A percentile compares a stretch with the other conserved stretches of the same genome.
Evolutionary conservation across 2,113 vertebrate species (phyloP).

Genomic region (Piaya cayana): DNA sequence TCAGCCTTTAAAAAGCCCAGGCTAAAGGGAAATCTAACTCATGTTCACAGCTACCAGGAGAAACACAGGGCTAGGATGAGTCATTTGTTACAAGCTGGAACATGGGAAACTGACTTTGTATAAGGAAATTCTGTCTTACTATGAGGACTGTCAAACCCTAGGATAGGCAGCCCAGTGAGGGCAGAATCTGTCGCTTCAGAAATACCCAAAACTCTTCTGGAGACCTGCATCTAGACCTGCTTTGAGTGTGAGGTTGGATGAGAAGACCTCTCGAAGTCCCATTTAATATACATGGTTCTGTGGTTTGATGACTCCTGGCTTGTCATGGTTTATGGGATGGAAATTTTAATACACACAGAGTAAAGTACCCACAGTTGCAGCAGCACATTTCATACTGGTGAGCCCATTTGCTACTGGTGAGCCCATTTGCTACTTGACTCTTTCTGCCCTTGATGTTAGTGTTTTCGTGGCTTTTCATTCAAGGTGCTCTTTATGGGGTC

Average conservation of each 20-base stretch:
- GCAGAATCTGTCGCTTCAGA: not conserved
- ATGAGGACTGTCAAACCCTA: not conserved
- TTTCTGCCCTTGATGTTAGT: not conserved
- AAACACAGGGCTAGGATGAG: not conserved
- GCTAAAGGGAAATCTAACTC: not conserved
- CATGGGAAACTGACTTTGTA: not conserved
- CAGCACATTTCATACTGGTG: not conserved
- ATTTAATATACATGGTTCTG: not conserved
- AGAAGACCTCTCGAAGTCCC: not conserved
- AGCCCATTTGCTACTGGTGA: not conserved
- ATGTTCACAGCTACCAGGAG: not conserved
- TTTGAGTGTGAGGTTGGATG: accelerated
- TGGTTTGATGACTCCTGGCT: not conserved
- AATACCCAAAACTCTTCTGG: not conserved
- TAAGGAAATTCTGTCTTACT: not conserved
- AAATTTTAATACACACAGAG: not conserved
- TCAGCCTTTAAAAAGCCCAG: not conserved
- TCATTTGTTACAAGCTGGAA: not conserved
- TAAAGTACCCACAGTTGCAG: not conserved
- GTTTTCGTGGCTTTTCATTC: not conserved
- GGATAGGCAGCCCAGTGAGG: not conserved
- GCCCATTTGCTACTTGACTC: not conserved
- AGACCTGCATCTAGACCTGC: not conserved
- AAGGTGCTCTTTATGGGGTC: not conserved
- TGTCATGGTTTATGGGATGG: not conserved